These are phyloP conservation scores for Cyphomyrus discorhynchus DNA, from an alignment of 2,113 vertebrate genomes.

Conservation along the genomic window DNA sequence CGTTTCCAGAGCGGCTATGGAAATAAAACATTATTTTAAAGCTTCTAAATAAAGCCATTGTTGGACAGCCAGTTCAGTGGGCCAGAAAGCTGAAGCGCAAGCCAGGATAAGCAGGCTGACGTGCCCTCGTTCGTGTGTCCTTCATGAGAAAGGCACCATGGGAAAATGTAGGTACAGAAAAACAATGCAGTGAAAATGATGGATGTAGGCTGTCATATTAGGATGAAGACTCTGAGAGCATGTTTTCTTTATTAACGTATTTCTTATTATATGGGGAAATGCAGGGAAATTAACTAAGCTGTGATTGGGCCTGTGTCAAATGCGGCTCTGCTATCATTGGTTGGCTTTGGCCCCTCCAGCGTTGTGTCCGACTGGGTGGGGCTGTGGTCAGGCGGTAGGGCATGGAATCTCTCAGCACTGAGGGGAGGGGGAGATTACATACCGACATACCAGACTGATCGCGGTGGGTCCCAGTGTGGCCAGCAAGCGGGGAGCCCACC, in stretches of 20 bases:
- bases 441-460: conserved; percentile 63
- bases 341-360: background rate
- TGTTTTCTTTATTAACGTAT: background rate
- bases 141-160: background rate
- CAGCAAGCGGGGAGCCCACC: conserved; percentile 57
- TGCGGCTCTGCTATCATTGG: background rate
- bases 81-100: conserved; percentile 35
- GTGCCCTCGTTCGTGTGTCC: background rate
- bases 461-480: conserved; percentile 47
- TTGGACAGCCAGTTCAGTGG: conserved; percentile 45
- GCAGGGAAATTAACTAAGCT: background rate
- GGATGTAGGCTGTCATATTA: background rate
- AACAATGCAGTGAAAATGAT: conserved; percentile 1
- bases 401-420: background rate
- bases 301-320: background rate
- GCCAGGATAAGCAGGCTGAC: conserved; percentile 3
- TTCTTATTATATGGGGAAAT: background rate
- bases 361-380: background rate
- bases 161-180: background rate
- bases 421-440: conserved; percentile 41
- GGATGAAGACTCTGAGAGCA: background rate
- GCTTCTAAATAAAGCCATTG: conserved; percentile 32
- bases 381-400: background rate
- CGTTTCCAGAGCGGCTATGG: conserved; percentile 34
- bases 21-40: conserved; percentile 35